A percentile compares a stretch with the other conserved stretches of the same genome.
Conservation (phyloP, 2,113 vertebrate species). For the Melanotaenia duboulayi region DNA sequence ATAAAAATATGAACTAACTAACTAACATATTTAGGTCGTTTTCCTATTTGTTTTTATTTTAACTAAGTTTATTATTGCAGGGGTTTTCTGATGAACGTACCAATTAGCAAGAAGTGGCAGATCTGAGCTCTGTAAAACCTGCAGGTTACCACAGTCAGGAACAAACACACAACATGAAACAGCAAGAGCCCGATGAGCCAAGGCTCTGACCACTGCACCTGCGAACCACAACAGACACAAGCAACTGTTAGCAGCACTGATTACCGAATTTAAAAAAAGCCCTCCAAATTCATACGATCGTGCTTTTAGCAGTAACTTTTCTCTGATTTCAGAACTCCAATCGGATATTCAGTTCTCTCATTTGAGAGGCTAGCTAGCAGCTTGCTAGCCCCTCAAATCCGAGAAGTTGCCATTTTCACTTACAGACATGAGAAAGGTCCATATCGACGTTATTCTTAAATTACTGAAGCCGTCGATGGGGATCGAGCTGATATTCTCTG, state of each 20-base stretch:
- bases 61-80: background rate
- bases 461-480: constrained; percentile 82
- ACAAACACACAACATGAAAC: constrained; percentile 89
- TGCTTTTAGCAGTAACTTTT: background rate
- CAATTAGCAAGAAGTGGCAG: constrained; percentile 89
- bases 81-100: constrained; percentile 79
- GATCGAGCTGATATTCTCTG: constrained; percentile 72
- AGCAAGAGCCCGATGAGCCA: constrained; percentile 88
- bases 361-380: background rate
- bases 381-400: background rate
- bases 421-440: constrained; percentile 84
- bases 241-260: background rate
- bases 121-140: constrained; percentile 88
- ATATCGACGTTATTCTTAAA: constrained; percentile 82
- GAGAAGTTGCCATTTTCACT: constrained; percentile 32
- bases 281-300: background rate
- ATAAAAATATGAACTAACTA: too few relatives aligned
- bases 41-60: too few relatives aligned
- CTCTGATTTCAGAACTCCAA: too few relatives aligned
- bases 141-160: constrained; percentile 84
- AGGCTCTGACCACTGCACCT: constrained; percentile 94
- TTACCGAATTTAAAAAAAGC: background rate
- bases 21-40: too few relatives aligned
- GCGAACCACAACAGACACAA: background rate
- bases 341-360: too few relatives aligned